A percentile compares a stretch with the other conserved stretches of the same genome.
phyloP scores from a whole-genome alignment of 2,888 invertebrate genomes.

The Automeris io region DNA sequence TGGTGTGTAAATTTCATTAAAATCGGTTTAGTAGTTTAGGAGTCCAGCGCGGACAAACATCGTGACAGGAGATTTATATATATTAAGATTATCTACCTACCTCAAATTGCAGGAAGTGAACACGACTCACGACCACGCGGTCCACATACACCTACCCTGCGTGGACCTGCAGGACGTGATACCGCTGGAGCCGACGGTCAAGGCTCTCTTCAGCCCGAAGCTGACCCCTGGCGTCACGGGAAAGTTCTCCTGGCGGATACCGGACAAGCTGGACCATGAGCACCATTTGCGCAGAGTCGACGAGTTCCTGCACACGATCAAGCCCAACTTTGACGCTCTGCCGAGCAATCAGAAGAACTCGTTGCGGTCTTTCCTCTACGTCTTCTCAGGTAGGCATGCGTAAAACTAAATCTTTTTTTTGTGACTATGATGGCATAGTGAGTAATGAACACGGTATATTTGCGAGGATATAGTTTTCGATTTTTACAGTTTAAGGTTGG shows the following conservation, averaged over 20 bases:
- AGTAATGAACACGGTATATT: too few relatives aligned
- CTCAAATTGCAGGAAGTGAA: constrained; percentile 56
- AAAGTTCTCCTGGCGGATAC: constrained; percentile 55
- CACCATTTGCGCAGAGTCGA: constrained; percentile 57
- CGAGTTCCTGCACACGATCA: constrained; percentile 48
- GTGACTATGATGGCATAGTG: too few relatives aligned
- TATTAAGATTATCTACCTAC: too few relatives aligned
- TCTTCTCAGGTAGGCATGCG: constrained; percentile 57
- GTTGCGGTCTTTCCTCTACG: constrained; percentile 53
- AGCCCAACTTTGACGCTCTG: constrained; percentile 45
- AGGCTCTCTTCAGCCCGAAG: constrained; percentile 47
- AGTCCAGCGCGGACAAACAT: too few relatives aligned
- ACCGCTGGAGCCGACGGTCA: constrained; percentile 42
- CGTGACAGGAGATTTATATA: too few relatives aligned
- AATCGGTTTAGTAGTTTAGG: too few relatives aligned
- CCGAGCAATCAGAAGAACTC: constrained; percentile 59
- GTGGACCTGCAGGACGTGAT: constrained; percentile 53
- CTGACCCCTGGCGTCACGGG: constrained; percentile 48
- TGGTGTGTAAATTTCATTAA: too few relatives aligned
- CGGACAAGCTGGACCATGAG: constrained; percentile 64
- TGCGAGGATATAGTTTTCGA: too few relatives aligned
- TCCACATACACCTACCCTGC: constrained; percentile 55
- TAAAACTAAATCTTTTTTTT: too few relatives aligned
- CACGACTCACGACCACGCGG: constrained; percentile 33
- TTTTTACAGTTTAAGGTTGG: too few relatives aligned